These are phyloP conservation scores for Natator depressus DNA, from an alignment of 2,113 vertebrate species.

Conservation along the genomic window DNA sequence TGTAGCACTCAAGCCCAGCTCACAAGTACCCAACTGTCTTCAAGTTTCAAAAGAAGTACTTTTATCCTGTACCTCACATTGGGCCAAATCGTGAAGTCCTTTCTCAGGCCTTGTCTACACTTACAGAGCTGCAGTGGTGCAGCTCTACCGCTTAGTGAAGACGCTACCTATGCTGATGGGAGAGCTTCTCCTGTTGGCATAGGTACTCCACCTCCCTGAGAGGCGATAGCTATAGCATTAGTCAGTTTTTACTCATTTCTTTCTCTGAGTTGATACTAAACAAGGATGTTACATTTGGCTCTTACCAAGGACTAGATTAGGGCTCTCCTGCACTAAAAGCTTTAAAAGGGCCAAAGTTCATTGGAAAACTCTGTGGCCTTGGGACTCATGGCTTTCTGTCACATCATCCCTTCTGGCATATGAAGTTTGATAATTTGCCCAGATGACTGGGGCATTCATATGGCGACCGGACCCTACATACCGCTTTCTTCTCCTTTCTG, in stretches of 20 bases:
- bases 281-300: not conserved
- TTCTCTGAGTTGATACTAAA: not conserved
- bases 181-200: not conserved
- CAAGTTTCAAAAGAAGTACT: not conserved
- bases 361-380: not conserved
- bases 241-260: not conserved
- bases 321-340: not conserved
- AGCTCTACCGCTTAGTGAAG: not conserved
- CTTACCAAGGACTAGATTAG: not conserved
- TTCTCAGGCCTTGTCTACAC: not conserved
- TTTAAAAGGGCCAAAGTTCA: not conserved
- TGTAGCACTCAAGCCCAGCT: not conserved
- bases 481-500: fast-evolving
- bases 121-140: too few species aligned
- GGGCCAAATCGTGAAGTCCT: not conserved
- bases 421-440: not conserved
- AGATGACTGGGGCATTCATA: not conserved
- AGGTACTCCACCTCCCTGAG: too few species aligned
- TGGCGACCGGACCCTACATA: not conserved
- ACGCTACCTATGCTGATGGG: not conserved
- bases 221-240: too few species aligned
- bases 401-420: not conserved
- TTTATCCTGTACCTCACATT: constrained; percentile 1
- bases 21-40: not conserved
- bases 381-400: not conserved